Conservation (phyloP, 2,888 invertebrate genomes). For the Acleris cristana region DNA sequence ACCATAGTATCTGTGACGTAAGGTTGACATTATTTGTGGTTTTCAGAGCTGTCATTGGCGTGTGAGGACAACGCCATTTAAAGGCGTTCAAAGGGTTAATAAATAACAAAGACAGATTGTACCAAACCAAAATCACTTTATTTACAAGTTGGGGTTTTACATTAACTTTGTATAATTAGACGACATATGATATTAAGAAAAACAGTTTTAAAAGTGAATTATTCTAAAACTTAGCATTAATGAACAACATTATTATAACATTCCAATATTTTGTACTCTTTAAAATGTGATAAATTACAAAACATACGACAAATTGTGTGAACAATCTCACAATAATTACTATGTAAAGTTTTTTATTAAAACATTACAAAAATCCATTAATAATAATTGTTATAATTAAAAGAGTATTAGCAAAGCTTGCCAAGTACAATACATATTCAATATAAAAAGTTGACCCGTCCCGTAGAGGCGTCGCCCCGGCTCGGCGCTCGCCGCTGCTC, state of each 20-base stretch:
- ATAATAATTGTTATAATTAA: conserved; percentile 76
- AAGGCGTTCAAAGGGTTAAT: no score
- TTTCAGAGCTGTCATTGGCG: no score
- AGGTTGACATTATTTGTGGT: no score
- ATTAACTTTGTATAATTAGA: conserved; percentile 77
- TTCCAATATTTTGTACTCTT: conserved; percentile 83
- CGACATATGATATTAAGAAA: conserved; percentile 75
- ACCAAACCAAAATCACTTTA: conserved; percentile 83
- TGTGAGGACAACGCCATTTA: no score
- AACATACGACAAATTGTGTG: conserved; percentile 70
- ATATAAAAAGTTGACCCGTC: conserved; percentile 59
- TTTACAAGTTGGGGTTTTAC: conserved; percentile 76
- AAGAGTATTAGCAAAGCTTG: conserved; percentile 73
- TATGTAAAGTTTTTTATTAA: conserved; percentile 80
- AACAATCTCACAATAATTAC: conserved; percentile 78
- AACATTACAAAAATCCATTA: conserved; percentile 81
- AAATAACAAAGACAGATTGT: conserved; percentile 31
- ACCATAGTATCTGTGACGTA: no score
- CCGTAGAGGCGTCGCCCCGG: background rate
- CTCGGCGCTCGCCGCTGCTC: no score
- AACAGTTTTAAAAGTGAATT: conserved; percentile 77
- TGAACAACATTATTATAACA: conserved; percentile 82
- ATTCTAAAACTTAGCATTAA: conserved; percentile 80
- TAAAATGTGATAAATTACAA: conserved; percentile 83
- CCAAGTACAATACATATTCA: conserved; percentile 65